Percentiles rank a stretch among this genome's conserved stretches.
These are phyloP conservation scores for Xanthia togata DNA, from an alignment of 2,888 invertebrate species.

Conservation along the genomic window DNA sequence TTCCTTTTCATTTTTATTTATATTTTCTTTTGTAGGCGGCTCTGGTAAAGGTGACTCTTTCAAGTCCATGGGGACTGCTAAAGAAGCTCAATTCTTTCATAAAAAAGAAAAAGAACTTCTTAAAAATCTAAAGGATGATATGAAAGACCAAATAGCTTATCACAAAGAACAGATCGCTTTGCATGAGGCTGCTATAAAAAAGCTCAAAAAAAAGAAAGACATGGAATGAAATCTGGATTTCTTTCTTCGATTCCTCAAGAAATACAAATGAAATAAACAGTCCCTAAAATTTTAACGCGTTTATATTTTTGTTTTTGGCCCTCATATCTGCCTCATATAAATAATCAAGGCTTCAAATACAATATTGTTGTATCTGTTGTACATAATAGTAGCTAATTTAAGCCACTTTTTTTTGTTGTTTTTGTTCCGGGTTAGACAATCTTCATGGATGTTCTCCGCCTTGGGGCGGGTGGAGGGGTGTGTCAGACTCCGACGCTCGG, in stretches of 20 bases:
- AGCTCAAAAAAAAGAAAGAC: constrained; percentile 15
- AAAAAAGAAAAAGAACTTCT: constrained; percentile 11
- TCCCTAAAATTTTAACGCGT: neutral
- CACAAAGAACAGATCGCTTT: constrained; percentile 31
- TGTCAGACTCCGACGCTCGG: no score
- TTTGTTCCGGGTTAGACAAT: no score
- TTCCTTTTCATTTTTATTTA: neutral
- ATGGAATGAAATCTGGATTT: neutral
- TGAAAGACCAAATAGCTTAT: constrained; percentile 12
- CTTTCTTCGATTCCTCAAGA: neutral
- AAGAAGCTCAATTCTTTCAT: constrained; percentile 28
- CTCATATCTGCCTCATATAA: neutral
- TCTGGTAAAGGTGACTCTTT: neutral
- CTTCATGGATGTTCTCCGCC: no score
- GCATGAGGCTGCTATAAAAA: constrained; percentile 10
- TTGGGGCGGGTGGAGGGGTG: no score
- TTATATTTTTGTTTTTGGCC: neutral
- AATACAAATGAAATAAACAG: constrained; percentile 2
- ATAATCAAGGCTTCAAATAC: no score
- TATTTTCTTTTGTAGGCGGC: neutral
- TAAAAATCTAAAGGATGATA: neutral
- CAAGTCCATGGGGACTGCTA: constrained; percentile 22
- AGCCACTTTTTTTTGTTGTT: no score
- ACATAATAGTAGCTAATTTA: neutral
- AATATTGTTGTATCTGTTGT: neutral